Base-by-base conservation (phyloP, 2,113 vertebrate genomes). In the Microtus montanus region DNA sequence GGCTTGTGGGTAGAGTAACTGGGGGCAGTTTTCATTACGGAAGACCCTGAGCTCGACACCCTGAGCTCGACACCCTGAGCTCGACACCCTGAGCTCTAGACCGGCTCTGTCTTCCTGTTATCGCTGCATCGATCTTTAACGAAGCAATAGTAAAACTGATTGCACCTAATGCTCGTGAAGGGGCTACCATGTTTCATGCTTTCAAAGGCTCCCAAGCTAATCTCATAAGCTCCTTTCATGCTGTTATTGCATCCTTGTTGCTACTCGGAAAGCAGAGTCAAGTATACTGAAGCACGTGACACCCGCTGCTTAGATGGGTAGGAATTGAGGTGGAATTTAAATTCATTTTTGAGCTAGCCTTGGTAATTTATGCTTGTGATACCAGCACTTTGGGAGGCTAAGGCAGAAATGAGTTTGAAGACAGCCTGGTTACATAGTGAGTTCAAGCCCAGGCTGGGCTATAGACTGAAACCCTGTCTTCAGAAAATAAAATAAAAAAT, bases 301-400 rank as follows among this genome's bases (percentile, higher is more conserved):
- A 28, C 1, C 10, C 15, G 24, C 6, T 2, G 24, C 24, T 14
- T 3, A 10, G 30, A 26, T 22, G 38, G 4, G 28, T 49, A 13
- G 63, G 20, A 19, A 35, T 54, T 66, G 61, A 41, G 68, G 3
- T 49, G 30, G 73, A 58, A 54, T 19, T 87, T 38, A 26, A 73
- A 47, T 1, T 73, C 64, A 71, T 28, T 71, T 35, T 17, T 10
- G 22, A 71, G 22, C 35, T 14, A 73, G 49, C 2, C 68, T 52
- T n/a, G 49, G 33, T 71, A 5, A 24, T 41, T 2, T 5, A 74
- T 38, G 12, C 26, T 9, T 61, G 52, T 41, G n/a, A 41, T 33
- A 26, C 47, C 66, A 71, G 7, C 47, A 38, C 22, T 20, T 20
- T 41, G 7, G 35, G 9, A 88, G 22, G 10, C 70, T 88, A 70